Percentiles rank a stretch among this genome's conserved stretches.
These are phyloP conservation scores for Anneissia japonica DNA, from an alignment of 35 echinoderm and acorn worm species.

Conservation along the genomic window DNA sequence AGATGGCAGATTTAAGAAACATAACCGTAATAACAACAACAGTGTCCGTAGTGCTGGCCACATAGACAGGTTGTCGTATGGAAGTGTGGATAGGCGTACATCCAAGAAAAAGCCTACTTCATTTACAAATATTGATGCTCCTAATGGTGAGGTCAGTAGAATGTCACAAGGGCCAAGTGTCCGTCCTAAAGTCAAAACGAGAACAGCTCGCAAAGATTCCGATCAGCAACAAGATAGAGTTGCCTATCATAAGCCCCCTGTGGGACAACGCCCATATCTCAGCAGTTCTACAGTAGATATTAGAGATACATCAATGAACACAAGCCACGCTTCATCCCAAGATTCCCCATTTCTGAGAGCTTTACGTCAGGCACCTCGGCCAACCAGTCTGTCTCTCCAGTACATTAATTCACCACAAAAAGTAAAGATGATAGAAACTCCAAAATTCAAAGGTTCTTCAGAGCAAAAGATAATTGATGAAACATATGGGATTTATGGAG, in stretches of 20 bases:
- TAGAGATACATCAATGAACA: not conserved
- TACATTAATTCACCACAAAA: not conserved
- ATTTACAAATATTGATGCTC: not conserved
- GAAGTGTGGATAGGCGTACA: not conserved
- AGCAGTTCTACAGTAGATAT: not conserved
- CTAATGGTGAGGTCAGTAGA: not conserved
- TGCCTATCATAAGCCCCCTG: not conserved
- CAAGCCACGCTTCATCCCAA: not conserved
- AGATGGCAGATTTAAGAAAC: not conserved
- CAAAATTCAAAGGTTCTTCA: not conserved
- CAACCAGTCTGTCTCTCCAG: not conserved
- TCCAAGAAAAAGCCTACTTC: not conserved
- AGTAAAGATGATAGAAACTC: not conserved
- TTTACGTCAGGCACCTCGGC: not conserved
- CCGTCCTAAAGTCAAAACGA: not conserved
- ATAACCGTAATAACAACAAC: not conserved
- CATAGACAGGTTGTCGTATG: not conserved
- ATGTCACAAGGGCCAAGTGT: not conserved
- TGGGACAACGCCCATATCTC: not conserved
- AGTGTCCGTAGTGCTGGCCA: not conserved
- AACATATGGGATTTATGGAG: not conserved
- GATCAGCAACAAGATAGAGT: not conserved
- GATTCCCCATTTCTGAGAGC: not conserved
- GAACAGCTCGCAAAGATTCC: not conserved
- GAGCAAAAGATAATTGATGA: not conserved